Evolutionary conservation across 2,888 invertebrate genomes (phyloP).

Genomic region (Neoaliturus tenellus): DNA sequence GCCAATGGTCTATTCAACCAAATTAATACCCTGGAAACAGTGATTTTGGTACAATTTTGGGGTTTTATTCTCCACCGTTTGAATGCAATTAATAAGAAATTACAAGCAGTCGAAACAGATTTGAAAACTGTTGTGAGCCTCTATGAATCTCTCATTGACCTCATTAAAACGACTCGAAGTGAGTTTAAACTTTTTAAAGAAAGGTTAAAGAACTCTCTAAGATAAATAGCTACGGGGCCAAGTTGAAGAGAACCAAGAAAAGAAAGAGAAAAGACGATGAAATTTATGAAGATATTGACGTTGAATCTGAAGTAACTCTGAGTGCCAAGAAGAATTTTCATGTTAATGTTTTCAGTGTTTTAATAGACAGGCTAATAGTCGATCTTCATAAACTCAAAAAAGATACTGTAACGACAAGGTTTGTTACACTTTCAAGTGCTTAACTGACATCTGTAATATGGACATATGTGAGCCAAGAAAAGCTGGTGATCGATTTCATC

Average conservation of each 20-base stretch:
- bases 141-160: conserved; percentile 9
- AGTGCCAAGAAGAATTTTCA: neutral
- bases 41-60: conserved; percentile 3
- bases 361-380: neutral
- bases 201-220: neutral
- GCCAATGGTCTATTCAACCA: neutral
- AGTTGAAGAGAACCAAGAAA: neutral
- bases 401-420: no score
- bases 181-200: conserved; percentile 32
- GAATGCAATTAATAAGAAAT: neutral
- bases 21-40: conserved; percentile 18
- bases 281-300: neutral
- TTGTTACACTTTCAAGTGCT: no score
- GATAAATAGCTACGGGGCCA: neutral
- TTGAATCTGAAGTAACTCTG: conserved; percentile 5
- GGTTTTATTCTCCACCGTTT: neutral
- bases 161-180: neutral
- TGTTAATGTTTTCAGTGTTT: neutral
- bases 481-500: no score
- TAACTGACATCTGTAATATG: no score
- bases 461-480: no score
- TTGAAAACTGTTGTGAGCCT: neutral
- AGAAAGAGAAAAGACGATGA: conserved; percentile 6
- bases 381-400: no score
- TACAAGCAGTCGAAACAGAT: conserved; percentile 8